phyloP scores from a whole-genome alignment of 2,113 vertebrate genomes.

The Passer montanus region DNA sequence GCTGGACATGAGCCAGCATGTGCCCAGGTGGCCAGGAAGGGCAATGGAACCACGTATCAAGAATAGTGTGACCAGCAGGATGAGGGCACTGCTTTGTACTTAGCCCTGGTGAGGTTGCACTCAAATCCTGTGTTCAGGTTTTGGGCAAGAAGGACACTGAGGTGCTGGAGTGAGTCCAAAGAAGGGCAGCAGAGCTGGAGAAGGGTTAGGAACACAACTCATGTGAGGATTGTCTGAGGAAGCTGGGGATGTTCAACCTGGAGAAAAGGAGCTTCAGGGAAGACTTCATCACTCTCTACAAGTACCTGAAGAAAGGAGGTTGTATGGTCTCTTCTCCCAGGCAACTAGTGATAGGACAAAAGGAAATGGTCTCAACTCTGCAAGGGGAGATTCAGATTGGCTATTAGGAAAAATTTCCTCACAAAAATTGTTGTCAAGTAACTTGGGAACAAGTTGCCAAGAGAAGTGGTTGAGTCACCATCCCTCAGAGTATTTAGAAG shows the following conservation, averaged over 20 bases:
- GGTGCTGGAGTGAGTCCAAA: not conserved
- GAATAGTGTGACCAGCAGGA: not conserved
- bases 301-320: not conserved
- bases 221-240: not conserved
- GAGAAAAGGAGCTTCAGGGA: not conserved
- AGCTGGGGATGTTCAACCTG: not conserved
- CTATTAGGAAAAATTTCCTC: not conserved
- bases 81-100: not conserved
- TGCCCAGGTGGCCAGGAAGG: not conserved
- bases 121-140: not conserved
- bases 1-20: not conserved
- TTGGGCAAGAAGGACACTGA: not conserved
- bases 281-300: not conserved
- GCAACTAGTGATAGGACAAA: fast-evolving
- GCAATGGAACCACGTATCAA: not conserved
- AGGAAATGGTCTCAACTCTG: not conserved
- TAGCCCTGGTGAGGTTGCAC: fast-evolving
- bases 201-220: not conserved
- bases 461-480: not conserved
- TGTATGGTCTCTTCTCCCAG: not conserved
- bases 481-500: not conserved
- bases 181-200: not conserved
- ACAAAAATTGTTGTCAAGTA: not conserved
- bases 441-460: not conserved
- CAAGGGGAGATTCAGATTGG: not conserved